Evolutionary conservation across 2,797 vertebrate genomes (phyloP).

Genomic region (Chiloscyllium punctatum): DNA sequence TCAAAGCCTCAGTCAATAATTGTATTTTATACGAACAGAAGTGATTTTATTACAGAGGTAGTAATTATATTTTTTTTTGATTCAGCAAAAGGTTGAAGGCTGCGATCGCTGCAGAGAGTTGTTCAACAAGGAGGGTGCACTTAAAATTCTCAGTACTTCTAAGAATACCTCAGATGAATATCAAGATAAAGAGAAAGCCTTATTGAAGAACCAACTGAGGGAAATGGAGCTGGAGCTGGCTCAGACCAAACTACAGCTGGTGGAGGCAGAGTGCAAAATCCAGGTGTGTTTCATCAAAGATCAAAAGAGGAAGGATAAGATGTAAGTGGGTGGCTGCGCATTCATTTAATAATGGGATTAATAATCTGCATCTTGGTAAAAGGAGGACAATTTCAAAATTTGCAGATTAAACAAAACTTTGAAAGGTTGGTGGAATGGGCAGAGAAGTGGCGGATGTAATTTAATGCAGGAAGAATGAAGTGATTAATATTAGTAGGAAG

Average conservation of each 20-base stretch:
- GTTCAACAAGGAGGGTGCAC: constrained; percentile 85
- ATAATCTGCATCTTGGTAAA: neutral
- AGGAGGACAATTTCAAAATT: too few relatives aligned
- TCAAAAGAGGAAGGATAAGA: constrained; percentile 26
- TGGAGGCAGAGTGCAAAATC: constrained; percentile 97
- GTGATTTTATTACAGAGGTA: neutral
- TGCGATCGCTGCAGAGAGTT: constrained; percentile 90
- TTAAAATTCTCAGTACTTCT: constrained; percentile 60
- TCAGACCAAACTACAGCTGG: constrained; percentile 95
- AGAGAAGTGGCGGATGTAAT: too few relatives aligned
- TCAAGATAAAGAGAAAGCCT: constrained; percentile 87
- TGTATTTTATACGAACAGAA: neutral
- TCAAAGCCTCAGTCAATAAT: neutral
- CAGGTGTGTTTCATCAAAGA: constrained; percentile 66
- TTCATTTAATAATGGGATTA: neutral
- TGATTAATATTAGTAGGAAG: too few relatives aligned
- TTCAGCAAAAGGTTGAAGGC: constrained; percentile 86
- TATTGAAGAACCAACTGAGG: constrained; percentile 84
- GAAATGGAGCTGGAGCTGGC: constrained; percentile 98
- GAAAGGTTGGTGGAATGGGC: too few relatives aligned
- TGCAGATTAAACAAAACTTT: too few relatives aligned
- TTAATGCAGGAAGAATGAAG: too few relatives aligned
- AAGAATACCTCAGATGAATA: constrained; percentile 71
- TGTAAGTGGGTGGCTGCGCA: constrained; percentile 43
- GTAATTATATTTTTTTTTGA: constrained; percentile 39